Base-by-base conservation (phyloP, 2,888 invertebrate genomes). In the Brassicogethes aeneus region DNA sequence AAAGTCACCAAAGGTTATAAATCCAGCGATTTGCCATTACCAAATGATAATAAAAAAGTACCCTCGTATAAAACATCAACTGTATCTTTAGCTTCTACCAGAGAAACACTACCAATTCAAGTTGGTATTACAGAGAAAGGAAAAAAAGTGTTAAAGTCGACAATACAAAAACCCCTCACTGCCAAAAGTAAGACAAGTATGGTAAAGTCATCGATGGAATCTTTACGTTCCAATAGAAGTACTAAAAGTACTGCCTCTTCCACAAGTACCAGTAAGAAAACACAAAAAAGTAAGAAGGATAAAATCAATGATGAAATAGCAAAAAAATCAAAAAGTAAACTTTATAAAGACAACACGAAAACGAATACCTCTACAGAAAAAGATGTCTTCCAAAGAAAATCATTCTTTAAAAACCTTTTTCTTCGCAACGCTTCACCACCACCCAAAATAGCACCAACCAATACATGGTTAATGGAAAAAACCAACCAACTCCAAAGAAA, bases 391-490 rank as follows among this genome's bases (percentile, higher is more conserved):
- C 68, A 78, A 44, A 74, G 77, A 0, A 74, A 83, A 57, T 73
- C 74, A 0, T 85, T 85, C 57, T 85, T 85, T 53, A 83, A 81
- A 62, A 77, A 82, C 62, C 70, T 85, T 14, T 80, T 85, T 54
- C 62, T 84, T 23, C 68, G 80, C 41, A 74, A 77, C 46, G 52
- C 69, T 15, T 59, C 45, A 3, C 59, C 71, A 1, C 66, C 71
- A 1, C 61, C 62, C 2, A 61, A 68, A 1, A 64, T 68, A 1
- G 54, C 65, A 16, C 60, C 52, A 17, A 72, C 72, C 45, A 73
- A 70, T 47, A 74, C 78, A 1, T 74, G 79, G 38, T 79, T 87
- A 13, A 66, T 79, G 36, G 82, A 85, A 59, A 81, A 80, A 59
- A 79, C 83, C 0, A 75, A 74, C 60, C 76, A 80, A 56, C 81